A percentile compares a stretch with the other conserved stretches of the same genome.
Evolutionary conservation across 2,797 vertebrate species (phyloP).

Genomic region (Neomorphus geoffroyi): DNA sequence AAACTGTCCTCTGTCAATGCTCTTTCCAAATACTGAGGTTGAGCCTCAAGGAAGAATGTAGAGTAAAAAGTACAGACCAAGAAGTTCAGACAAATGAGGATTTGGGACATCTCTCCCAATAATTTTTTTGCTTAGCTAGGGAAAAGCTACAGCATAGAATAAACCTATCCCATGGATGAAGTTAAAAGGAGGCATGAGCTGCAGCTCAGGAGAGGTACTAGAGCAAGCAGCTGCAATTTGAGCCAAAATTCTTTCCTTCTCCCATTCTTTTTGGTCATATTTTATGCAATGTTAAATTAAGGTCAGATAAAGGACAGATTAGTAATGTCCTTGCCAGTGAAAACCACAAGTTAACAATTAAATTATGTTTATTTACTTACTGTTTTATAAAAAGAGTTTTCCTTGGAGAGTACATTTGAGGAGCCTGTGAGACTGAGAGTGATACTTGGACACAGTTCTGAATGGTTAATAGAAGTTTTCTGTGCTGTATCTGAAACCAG

Average conservation of each 20-base stretch:
- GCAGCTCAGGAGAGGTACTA: not conserved
- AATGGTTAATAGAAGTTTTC: constrained; percentile 17
- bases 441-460: not conserved
- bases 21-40: not conserved
- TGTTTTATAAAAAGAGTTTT: constrained; percentile 11
- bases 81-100: not conserved
- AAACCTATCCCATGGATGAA: not conserved
- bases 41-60: not conserved
- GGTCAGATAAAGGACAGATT: constrained; percentile 46
- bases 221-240: constrained; percentile 10
- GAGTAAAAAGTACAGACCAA: not conserved
- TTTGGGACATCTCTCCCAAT: not conserved
- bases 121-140: not conserved
- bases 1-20: not conserved
- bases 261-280: not conserved
- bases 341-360: constrained; percentile 15
- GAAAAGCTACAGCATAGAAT: not conserved
- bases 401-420: constrained; percentile 16
- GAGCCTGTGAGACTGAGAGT: not conserved
- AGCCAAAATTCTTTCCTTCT: not conserved
- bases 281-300: constrained; percentile 34
- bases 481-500: not conserved
- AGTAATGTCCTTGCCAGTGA: constrained; percentile 9
- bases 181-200: not conserved
- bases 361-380: constrained; percentile 33